A percentile compares a stretch with the other conserved stretches of the same genome.
Evolutionary conservation across 2,888 invertebrate genomes (phyloP).

Genomic region (Tipula confusa): DNA sequence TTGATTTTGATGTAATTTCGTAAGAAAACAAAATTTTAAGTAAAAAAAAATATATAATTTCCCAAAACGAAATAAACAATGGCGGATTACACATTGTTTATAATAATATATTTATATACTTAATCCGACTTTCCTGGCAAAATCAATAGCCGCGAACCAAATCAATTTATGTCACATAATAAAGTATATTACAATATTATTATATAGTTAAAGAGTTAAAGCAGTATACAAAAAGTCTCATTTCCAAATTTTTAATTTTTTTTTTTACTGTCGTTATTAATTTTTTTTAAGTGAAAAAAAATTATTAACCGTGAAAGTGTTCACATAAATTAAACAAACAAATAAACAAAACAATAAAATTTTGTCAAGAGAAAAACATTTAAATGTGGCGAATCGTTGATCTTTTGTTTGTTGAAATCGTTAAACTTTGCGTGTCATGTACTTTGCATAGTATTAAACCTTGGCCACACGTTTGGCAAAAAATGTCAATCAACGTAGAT

Average conservation of each 20-base stretch:
- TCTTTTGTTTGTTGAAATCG: not conserved
- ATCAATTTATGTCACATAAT: not conserved
- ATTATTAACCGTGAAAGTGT: constrained; percentile 25
- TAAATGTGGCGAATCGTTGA: not conserved
- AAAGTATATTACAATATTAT: not conserved
- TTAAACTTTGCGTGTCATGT: not conserved
- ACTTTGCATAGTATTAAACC: not conserved
- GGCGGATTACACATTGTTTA: not conserved
- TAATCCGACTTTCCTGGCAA: not conserved
- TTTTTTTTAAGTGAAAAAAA: not conserved
- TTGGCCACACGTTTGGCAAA: no score
- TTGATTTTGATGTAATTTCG: not conserved
- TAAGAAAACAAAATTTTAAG: not conserved
- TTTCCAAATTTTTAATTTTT: not conserved
- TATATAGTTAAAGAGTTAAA: constrained; percentile 3
- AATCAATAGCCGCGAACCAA: not conserved
- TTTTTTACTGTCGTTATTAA: not conserved
- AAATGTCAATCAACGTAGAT: no score
- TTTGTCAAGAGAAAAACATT: not conserved
- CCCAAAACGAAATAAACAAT: not conserved
- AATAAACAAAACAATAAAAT: not conserved
- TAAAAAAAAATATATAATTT: not conserved
- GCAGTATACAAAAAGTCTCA: not conserved
- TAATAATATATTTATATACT: not conserved
- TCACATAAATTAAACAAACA: not conserved